Evolutionary conservation across 1,140 invertebrate genomes (phyloP), one percentile per base, ranked within the genome.

Genomic region (Ceratosolen solmsi): DNA sequence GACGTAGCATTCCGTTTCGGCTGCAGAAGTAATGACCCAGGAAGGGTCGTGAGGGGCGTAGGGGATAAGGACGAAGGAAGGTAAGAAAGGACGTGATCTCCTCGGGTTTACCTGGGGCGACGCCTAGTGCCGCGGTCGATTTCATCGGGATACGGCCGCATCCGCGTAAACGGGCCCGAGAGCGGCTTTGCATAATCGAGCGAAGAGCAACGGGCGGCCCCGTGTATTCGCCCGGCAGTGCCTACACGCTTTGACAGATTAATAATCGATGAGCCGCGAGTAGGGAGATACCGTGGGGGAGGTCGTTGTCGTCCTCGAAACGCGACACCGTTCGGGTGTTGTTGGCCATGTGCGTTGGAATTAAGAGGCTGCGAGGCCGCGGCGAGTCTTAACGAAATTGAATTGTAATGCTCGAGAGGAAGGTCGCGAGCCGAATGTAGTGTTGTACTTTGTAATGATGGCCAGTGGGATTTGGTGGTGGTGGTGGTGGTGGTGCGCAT

Each of bases 161-260:
- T 68, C 27, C 63, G 20, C 63, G 33, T 68, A 68, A 65, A 68
- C 20, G 63, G 15, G 30, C 63, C 63, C 63, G 60, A 15, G 13
- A 20, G 33, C 36, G 22, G 33, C 33, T n/a, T n/a, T n/a, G 33
- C 63, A 68, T 68, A 38, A 68, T 1, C n/a, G 7, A 36, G 15
- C 2, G 15, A 63, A 38, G 63, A 1, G 5, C 33, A 33, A 2
- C 11, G 25, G n/a, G 4, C 30, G 25, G 9, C 25, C 58, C 3
- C 5, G n/a, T 5, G 54, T 58, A n/a, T 25, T 3, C n/a, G 4
- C 15, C 30, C 4, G 60, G 27, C 41, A 17, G 60, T 63, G 30
- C 13, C 41, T 8, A 36, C 4, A 33, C 2, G 4, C 60, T 63
- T 25, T 63, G 30, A 63, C 30, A 27, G 30, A 63, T 63, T 36